These are phyloP conservation scores for Macaria notata DNA, from an alignment of 2,888 invertebrate genomes.

Conservation along the genomic window DNA sequence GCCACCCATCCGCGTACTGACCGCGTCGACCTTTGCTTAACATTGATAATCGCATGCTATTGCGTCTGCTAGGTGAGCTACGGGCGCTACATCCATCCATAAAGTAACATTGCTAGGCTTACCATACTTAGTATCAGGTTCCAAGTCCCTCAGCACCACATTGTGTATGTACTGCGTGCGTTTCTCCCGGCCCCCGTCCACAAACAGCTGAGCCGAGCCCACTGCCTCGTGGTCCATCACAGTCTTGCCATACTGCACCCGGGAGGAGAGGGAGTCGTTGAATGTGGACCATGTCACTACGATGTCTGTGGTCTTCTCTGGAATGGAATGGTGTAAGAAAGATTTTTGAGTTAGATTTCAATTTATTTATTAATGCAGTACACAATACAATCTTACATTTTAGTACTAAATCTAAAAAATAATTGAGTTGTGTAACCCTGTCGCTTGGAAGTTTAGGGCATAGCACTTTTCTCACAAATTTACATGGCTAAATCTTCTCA, in stretches of 20 bases:
- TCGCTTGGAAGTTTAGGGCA: too few relatives aligned
- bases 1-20: too few relatives aligned
- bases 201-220: conserved; percentile 85
- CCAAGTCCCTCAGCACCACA: conserved; percentile 84
- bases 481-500: too few relatives aligned
- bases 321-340: conserved; percentile 10
- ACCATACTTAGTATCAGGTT: conserved; percentile 85
- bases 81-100: neutral
- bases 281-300: conserved; percentile 93
- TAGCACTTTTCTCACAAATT: too few relatives aligned
- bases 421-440: too few relatives aligned
- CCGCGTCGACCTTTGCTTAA: too few relatives aligned
- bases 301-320: conserved; percentile 85
- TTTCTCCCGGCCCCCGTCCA: conserved; percentile 87
- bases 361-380: too few relatives aligned
- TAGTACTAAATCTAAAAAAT: too few relatives aligned
- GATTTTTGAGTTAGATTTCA: too few relatives aligned
- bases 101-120: conserved; percentile 36
- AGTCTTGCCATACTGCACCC: conserved; percentile 88
- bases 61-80: too few relatives aligned
- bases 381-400: too few relatives aligned
- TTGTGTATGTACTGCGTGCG: conserved; percentile 90
- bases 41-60: too few relatives aligned
- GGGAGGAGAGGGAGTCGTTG: conserved; percentile 84
- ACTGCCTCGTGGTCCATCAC: conserved; percentile 78